A percentile compares a stretch with the other conserved stretches of the same genome.
Evolutionary conservation across 1,140 invertebrate species (phyloP).

Genomic region (Drosophila persimilis): DNA sequence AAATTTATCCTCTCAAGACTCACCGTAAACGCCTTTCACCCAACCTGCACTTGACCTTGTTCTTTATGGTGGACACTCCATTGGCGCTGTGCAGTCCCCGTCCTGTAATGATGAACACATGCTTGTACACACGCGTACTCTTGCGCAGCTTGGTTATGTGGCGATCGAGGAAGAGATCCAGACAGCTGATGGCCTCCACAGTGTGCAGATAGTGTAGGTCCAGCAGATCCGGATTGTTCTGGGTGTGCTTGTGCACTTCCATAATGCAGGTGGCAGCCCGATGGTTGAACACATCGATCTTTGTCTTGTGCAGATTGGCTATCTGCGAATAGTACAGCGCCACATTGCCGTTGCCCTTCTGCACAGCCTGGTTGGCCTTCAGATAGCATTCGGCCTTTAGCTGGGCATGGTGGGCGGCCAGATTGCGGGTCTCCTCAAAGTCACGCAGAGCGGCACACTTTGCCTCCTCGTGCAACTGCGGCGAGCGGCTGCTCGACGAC

Average conservation of each 20-base stretch:
- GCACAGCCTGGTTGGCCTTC: slow-evolving; percentile 88
- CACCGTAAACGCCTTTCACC: slow-evolving; percentile 85
- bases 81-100: slow-evolving; percentile 89
- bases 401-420: slow-evolving; percentile 79
- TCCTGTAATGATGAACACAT: slow-evolving; percentile 90
- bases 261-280: slow-evolving; percentile 85
- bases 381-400: slow-evolving; percentile 85
- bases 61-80: slow-evolving; percentile 87
- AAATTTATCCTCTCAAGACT: slow-evolving; percentile 41
- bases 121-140: slow-evolving; percentile 76
- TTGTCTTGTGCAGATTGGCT: slow-evolving; percentile 85
- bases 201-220: slow-evolving; percentile 91
- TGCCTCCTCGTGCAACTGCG: slow-evolving; percentile 66
- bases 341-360: slow-evolving; percentile 86
- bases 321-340: slow-evolving; percentile 89
- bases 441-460: slow-evolving; percentile 71
- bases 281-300: slow-evolving; percentile 85
- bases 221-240: slow-evolving; percentile 83
- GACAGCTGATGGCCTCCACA: slow-evolving; percentile 87
- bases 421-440: slow-evolving; percentile 79
- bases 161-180: slow-evolving; percentile 88
- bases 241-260: slow-evolving; percentile 83
- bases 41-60: slow-evolving; percentile 86
- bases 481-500: slow-evolving; percentile 25
- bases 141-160: slow-evolving; percentile 85